Percentiles rank a stretch among this genome's conserved stretches.
These are phyloP conservation scores for Calephelis virginiensis DNA, from an alignment of 1,140 invertebrate genomes.

Conservation along the genomic window DNA sequence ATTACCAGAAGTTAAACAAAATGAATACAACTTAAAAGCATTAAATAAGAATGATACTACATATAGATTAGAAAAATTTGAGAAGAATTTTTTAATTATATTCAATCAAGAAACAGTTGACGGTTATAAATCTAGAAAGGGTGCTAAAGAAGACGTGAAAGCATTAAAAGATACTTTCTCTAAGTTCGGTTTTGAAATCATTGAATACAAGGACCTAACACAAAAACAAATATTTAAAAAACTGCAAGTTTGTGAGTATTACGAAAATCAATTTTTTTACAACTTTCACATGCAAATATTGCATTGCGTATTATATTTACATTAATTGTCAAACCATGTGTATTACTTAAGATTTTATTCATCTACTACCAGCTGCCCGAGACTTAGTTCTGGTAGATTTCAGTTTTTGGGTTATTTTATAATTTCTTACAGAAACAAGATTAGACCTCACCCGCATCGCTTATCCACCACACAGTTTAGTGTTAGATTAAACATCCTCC, in stretches of 20 bases:
- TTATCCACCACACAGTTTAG: too few species aligned
- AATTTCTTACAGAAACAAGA: too few species aligned
- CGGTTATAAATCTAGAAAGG: constrained; percentile 44
- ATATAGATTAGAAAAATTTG: constrained; percentile 61
- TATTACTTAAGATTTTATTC: too few species aligned
- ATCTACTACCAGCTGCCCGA: too few species aligned
- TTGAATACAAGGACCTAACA: constrained; percentile 43
- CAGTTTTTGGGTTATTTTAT: too few species aligned
- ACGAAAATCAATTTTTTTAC: not conserved
- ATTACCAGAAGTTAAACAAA: not conserved
- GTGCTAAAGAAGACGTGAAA: constrained; percentile 51
- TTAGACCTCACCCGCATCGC: too few species aligned
- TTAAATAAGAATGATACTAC: constrained; percentile 47
- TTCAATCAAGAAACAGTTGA: constrained; percentile 58
- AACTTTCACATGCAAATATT: too few species aligned
- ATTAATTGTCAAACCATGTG: too few species aligned
- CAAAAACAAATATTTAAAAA: constrained; percentile 44
- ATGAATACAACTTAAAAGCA: constrained; percentile 40
- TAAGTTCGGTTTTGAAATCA: constrained; percentile 49
- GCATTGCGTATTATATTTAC: too few species aligned
- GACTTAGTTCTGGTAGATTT: too few species aligned
- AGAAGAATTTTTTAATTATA: constrained; percentile 56
- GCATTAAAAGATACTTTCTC: constrained; percentile 46
- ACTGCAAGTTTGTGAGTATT: constrained; percentile 49
- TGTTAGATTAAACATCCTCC: too few species aligned